Conservation (phyloP, 2,888 invertebrate species). For the Cremastinae sp. region DNA sequence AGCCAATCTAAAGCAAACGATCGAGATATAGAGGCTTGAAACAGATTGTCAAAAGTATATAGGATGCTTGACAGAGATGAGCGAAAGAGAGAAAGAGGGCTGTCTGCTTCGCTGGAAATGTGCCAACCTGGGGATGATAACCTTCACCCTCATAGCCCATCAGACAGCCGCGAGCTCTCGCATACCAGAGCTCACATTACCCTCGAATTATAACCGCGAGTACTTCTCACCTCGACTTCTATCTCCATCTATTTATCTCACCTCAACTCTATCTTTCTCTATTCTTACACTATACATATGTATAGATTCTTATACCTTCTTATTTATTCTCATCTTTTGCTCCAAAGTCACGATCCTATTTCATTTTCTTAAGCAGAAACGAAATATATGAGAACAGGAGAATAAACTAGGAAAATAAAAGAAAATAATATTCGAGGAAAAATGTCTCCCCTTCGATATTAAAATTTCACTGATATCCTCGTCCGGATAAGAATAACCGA, state of each 20-base stretch:
- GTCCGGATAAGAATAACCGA: neutral
- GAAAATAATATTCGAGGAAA: too few relatives aligned
- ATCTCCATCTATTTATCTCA: neutral
- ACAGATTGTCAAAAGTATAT: slow-evolving; percentile 32
- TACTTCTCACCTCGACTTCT: neutral
- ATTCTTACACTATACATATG: too few relatives aligned
- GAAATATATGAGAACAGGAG: too few relatives aligned
- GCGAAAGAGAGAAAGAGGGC: slow-evolving; percentile 9
- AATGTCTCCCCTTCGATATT: slow-evolving; percentile 40
- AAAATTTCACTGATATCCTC: slow-evolving; percentile 37
- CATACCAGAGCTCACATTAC: slow-evolving; percentile 61
- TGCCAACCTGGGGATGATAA: slow-evolving; percentile 74
- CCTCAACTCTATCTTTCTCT: neutral
- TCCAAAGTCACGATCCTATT: too few relatives aligned
- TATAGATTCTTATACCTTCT: too few relatives aligned
- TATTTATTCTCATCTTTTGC: too few relatives aligned
- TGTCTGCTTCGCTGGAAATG: slow-evolving; percentile 68
- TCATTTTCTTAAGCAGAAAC: too few relatives aligned
- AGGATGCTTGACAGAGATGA: slow-evolving; percentile 8
- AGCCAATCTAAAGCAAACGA: slow-evolving; percentile 15
- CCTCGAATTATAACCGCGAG: slow-evolving; percentile 66
- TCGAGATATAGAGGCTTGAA: slow-evolving; percentile 22
- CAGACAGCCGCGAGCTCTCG: slow-evolving; percentile 57
- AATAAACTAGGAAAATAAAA: too few relatives aligned
- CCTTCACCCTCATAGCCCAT: slow-evolving; percentile 70